Percentiles rank a stretch among this genome's conserved stretches.
phyloP scores from a whole-genome alignment of 2,797 vertebrate genomes.

The Peromyscus attwateri region DNA sequence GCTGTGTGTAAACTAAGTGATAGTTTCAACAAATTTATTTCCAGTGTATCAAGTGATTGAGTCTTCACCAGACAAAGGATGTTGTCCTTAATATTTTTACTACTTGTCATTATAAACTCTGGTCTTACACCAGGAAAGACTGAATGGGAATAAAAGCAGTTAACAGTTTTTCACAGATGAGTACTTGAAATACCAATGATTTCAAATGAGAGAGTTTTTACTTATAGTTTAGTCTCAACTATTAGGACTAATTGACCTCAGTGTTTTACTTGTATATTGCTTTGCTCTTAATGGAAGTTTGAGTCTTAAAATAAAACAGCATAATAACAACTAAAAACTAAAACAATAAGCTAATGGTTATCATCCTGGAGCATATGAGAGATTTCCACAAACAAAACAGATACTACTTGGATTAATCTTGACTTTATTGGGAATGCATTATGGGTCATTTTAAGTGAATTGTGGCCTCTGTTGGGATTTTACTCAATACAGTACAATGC shows the following conservation, averaged over 20 bases:
- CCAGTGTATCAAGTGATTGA: not conserved
- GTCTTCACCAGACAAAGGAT: not conserved
- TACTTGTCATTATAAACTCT: not conserved
- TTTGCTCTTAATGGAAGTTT: conserved; percentile 11
- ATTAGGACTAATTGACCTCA: not conserved
- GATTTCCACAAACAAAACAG: not conserved
- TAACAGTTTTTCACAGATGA: not conserved
- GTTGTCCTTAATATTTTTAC: not conserved
- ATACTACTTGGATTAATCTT: not conserved
- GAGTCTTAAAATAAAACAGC: not conserved
- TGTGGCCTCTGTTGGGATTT: not conserved
- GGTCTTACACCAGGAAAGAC: not conserved
- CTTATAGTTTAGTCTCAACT: conserved; percentile 2
- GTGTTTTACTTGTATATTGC: not conserved
- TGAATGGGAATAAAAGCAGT: not conserved
- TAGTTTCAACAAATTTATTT: not conserved
- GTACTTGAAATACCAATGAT: conserved; percentile 47
- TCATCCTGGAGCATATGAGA: not conserved
- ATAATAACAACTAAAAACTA: conserved; percentile 32
- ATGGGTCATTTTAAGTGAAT: not conserved
- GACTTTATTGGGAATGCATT: not conserved
- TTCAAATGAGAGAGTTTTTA: not conserved
- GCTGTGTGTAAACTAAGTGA: not conserved
- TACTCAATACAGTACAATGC: not conserved
- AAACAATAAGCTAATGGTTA: not conserved